Base-by-base conservation (phyloP, 2,888 invertebrate species). In the Napeogenes sylphis region DNA sequence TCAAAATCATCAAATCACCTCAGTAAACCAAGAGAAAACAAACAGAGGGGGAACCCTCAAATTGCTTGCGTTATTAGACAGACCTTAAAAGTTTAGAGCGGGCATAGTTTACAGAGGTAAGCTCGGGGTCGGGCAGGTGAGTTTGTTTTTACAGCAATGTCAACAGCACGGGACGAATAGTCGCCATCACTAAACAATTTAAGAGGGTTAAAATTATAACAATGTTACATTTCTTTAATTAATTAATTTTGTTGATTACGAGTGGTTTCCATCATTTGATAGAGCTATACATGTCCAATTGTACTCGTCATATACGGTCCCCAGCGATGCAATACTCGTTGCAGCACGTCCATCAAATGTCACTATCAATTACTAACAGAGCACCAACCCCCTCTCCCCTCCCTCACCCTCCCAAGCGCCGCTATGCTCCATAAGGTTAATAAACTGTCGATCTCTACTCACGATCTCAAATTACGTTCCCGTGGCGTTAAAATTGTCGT, bases 1-100 rank as follows among this genome's bases (percentile, higher is more conserved):
- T 87, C 85, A 84, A 86, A 88, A 89, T 90, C 89, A 88, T 89
- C 88, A 90, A 90, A 89, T 90, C 87, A 87, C 85, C 86, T 85
- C 76, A 76, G 83, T 80, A 82, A 84, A 85, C 59, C 65, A 84
- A 82, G 84, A 85, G 84, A 83, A 81, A 80, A 84, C 80, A 90
- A 90, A 89, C 84, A 89, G 82, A 83, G 86, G 85, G 86, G 81
- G 82, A 12, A 79, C 84, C 85, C 85, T 73, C 82, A 86, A 89
- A 88, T 87, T 86, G 86, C 88, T 85, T 82, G 85, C 85, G 83
- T 89, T 89, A 89, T 89, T 89, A 90, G 82, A 82, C 81, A 83
- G 78, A 80, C 85, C 88, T 87, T 85, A 85, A 90, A 90, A 90
- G 86, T 89, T 90, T 86, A 84, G 83, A 86, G 85, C 81, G 81